These are phyloP conservation scores for Machaerirhynchus nigripectus DNA, from an alignment of 2,113 vertebrate species.

Conservation along the genomic window DNA sequence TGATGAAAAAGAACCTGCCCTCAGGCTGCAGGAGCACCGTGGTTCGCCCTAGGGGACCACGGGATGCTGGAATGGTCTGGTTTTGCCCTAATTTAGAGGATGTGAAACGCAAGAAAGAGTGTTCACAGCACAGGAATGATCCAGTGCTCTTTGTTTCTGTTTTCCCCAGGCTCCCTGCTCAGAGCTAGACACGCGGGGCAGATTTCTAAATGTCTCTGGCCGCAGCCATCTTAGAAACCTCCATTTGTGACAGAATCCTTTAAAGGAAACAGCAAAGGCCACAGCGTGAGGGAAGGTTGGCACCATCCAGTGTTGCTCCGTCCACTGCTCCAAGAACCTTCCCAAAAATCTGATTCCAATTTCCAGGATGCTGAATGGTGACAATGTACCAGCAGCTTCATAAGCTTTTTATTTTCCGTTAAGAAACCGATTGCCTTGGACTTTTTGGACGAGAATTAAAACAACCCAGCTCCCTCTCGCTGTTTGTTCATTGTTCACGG, in stretches of 20 bases:
- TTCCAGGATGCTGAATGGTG: conserved; percentile 27
- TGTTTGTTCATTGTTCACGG: conserved; percentile 38
- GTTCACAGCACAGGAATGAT: background rate
- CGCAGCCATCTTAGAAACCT: background rate
- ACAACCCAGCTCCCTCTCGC: conserved; percentile 16
- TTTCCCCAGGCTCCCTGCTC: background rate
- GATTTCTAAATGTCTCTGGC: background rate
- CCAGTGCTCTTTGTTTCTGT: background rate
- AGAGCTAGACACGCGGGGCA: rapidly evolving
- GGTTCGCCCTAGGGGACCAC: background rate
- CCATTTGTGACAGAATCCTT: conserved; percentile 2
- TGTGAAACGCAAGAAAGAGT: background rate
- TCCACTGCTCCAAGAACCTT: conserved; percentile 4
- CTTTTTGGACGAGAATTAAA: conserved; percentile 10
- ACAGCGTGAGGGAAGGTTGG: background rate
- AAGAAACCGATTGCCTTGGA: background rate
- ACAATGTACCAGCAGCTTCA: conserved; percentile 42
- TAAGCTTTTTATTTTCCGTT: background rate
- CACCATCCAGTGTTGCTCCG: background rate
- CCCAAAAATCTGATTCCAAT: conserved; percentile 59
- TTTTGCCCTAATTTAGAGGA: background rate
- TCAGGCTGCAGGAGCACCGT: background rate
- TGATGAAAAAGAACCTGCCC: background rate
- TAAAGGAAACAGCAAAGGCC: background rate
- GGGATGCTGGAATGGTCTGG: background rate